Evolutionary conservation across 2,888 invertebrate genomes (phyloP), one percentile per base, ranked within the genome.

Genomic region (Pollenia angustigena): DNA sequence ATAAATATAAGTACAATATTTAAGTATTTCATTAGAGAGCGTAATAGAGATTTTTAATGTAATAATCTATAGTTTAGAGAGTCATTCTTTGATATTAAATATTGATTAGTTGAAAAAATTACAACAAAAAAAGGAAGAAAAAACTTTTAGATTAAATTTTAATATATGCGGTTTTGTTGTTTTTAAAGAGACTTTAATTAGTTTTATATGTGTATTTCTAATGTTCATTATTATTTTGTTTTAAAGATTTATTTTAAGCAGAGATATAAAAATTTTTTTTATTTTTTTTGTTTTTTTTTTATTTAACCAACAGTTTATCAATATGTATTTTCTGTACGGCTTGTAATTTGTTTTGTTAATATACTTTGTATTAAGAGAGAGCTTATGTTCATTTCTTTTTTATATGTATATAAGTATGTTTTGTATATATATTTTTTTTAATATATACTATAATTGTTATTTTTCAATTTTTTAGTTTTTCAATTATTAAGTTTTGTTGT

Each of bases 1-100:
- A 68, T 86, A 80, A 81, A 68, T 87, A 84, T 87, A 87, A 87
- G 87, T 87, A 87, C 87, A 83, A 81, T 87, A 81, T 72, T 81
- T 84, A 84, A 87, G 72, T 78, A 74, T 44, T 71, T 74, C n/a
- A 44, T 58, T 79, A 83, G 84, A 84, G 84, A 84, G 79, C 79
- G 14, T 84, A 66, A 52, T 44, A 71, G 42, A 83, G 58, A 74
- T 52, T 66, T 56, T 44, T 76, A 46, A 52, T 32, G 4, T 32
- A 32, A 32, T 4, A 6, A 32, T 32, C 32, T 76, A 32, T 8
- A 32, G 40, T 52, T 62, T 16, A 71, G 18, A 71, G 50, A 60
- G 68, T 40, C 6, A 72, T 50, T 68, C 50, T 62, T 79, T 40
- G 7, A 50, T 79, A 50, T 75, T 48, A 14, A 16, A 42, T 69